These are phyloP conservation scores for Cancer borealis DNA, from an alignment of 2,888 invertebrate species.

Conservation along the genomic window DNA sequence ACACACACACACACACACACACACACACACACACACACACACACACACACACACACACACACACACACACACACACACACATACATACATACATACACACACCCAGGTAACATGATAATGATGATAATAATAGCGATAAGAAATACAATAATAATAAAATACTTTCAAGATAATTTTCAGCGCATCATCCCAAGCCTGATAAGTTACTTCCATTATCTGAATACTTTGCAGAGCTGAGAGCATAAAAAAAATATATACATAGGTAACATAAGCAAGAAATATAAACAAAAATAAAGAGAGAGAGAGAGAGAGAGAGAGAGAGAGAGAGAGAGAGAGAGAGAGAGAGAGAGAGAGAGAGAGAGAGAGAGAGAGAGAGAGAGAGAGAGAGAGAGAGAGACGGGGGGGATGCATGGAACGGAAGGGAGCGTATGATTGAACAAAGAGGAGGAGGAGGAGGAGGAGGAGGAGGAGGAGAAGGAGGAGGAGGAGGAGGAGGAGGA, in stretches of 20 bases:
- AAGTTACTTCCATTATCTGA: no score
- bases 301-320: neutral
- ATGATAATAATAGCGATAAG: neutral
- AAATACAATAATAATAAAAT: neutral
- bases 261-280: neutral
- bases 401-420: neutral
- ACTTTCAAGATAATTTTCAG: no score
- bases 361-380: slow-evolving; percentile 32
- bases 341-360: slow-evolving; percentile 30
- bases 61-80: no score
- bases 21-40: no score
- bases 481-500: neutral
- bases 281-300: neutral
- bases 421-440: slow-evolving; percentile 48
- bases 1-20: neutral
- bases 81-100: no score
- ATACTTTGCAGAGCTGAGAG: no score
- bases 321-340: slow-evolving; percentile 23
- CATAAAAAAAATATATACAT: no score
- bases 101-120: no score
- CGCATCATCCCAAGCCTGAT: no score
- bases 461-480: neutral
- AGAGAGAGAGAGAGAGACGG: neutral
- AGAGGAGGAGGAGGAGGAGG: slow-evolving; percentile 4
- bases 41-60: no score